phyloP scores from a whole-genome alignment of 2,888 invertebrate genomes.

The Litoditis marina region DNA sequence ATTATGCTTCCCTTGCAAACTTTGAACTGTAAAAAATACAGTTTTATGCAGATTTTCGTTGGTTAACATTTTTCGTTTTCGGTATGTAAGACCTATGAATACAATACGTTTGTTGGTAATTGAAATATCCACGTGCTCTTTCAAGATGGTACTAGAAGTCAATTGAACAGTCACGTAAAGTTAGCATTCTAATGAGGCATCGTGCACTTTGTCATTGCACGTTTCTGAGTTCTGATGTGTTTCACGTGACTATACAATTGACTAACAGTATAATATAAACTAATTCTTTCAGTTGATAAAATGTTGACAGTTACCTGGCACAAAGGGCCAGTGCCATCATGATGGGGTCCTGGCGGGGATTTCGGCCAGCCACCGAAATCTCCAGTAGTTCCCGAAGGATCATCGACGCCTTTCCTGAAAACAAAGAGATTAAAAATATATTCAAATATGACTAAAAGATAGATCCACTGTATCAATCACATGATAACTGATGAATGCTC shows the following conservation, averaged over 20 bases:
- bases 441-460: neutral
- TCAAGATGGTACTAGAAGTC: no score
- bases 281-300: neutral
- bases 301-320: conserved; percentile 63
- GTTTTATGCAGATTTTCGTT: no score
- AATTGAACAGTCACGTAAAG: no score
- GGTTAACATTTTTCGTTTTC: no score
- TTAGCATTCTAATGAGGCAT: no score
- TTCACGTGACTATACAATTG: no score
- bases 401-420: conserved; percentile 56
- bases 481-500: no score
- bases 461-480: neutral
- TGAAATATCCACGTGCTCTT: conserved; percentile 1
- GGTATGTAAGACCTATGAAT: neutral
- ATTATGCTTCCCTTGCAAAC: no score
- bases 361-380: conserved; percentile 61
- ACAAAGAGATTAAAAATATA: neutral
- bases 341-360: conserved; percentile 64
- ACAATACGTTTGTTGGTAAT: neutral
- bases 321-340: conserved; percentile 72
- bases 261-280: no score
- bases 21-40: no score
- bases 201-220: no score
- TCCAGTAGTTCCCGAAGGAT: conserved; percentile 59
- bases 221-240: no score